Conservation (phyloP, 2,888 invertebrate genomes). For the Fabriciana adippe region DNA sequence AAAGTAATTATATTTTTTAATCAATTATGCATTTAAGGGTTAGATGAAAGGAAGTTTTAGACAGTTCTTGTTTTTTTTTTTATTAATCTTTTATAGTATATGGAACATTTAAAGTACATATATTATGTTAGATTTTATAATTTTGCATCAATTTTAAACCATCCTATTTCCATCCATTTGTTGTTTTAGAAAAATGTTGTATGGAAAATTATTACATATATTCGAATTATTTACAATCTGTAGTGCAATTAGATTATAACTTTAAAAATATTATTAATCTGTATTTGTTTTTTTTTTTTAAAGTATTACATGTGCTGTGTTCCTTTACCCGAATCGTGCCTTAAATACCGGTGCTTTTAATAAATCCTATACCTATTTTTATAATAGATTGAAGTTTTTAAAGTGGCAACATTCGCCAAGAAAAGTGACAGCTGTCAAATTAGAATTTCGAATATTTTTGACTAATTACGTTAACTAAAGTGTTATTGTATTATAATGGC, state of each 20-base stretch:
- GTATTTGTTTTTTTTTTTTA: too few relatives aligned
- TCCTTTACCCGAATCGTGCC: conserved; percentile 22
- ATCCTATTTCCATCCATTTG: conserved; percentile 15
- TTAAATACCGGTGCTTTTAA: conserved; percentile 22
- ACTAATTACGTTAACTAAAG: conserved; percentile 7
- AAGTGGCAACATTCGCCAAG: conserved; percentile 44
- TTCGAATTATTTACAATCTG: too few relatives aligned
- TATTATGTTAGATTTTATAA: conserved; percentile 11
- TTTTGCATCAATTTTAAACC: conserved; percentile 3
- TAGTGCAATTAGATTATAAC: too few relatives aligned
- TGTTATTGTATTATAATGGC: conserved; percentile 10
- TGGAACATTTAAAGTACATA: conserved; percentile 9
- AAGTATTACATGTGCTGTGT: too few relatives aligned
- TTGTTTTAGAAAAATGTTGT: neutral
- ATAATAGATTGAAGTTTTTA: conserved; percentile 23
- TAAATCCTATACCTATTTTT: conserved; percentile 8
- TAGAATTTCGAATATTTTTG: conserved; percentile 27
- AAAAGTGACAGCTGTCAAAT: conserved; percentile 18
- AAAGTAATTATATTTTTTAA: neutral
- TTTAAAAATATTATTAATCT: too few relatives aligned
- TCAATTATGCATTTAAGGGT: conserved; percentile 11
- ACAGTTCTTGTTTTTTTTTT: neutral
- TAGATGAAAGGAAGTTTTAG: neutral
- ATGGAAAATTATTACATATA: too few relatives aligned
- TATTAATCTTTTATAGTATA: conserved; percentile 18